Evolutionary conservation across 2,113 vertebrate species (phyloP).

Genomic region (Sturnus vulgaris): DNA sequence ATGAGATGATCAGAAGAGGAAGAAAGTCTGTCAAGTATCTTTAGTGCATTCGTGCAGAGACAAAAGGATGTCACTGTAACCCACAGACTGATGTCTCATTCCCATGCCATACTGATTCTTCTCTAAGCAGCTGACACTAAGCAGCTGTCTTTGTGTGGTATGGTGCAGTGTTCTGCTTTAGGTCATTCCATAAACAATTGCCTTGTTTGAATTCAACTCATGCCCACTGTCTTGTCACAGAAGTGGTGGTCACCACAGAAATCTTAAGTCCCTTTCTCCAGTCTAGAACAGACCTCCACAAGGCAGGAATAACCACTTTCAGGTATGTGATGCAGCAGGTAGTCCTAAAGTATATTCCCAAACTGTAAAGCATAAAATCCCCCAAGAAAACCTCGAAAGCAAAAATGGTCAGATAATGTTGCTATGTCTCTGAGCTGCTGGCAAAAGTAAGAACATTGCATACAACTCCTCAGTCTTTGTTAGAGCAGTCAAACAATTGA

Average conservation of each 20-base stretch:
- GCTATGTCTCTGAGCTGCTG: not conserved
- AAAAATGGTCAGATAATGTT: not conserved
- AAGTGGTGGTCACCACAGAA: not conserved
- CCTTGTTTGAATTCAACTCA: not conserved
- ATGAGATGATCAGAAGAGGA: not conserved
- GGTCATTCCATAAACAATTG: too few relatives aligned
- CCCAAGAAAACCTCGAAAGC: not conserved
- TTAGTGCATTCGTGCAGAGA: not conserved
- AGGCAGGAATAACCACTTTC: not conserved
- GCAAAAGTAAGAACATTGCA: not conserved
- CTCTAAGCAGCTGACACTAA: not conserved
- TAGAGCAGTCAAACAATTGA: not conserved
- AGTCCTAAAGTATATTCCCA: not conserved
- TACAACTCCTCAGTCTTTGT: not conserved
- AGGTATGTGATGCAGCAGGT: not conserved
- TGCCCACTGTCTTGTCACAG: not conserved
- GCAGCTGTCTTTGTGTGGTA: not conserved
- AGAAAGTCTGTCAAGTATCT: not conserved
- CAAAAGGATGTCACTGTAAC: not conserved
- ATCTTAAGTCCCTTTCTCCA: not conserved
- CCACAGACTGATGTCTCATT: not conserved
- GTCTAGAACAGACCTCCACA: not conserved
- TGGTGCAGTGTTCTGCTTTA: not conserved
- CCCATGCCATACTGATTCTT: not conserved
- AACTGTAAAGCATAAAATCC: not conserved